phyloP scores from a whole-genome alignment of 2,888 invertebrate species.

The Caenorhabditis sp. region DNA sequence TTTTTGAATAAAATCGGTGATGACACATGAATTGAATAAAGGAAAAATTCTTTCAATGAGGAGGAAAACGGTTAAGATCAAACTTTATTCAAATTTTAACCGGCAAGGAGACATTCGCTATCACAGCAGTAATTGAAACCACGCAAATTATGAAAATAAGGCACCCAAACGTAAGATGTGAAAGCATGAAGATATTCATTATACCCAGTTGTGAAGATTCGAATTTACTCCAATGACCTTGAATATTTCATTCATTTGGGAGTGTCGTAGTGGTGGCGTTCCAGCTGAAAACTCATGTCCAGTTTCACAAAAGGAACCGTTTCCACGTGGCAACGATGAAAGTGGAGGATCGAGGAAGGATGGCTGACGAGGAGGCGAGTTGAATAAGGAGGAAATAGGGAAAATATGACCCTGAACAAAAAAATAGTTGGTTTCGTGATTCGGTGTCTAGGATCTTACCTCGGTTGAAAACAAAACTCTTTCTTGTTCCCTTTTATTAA shows the following conservation, averaged over 20 bases:
- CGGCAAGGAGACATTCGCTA: conserved; percentile 2
- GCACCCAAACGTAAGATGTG: conserved; percentile 14
- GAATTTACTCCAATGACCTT: conserved; percentile 53
- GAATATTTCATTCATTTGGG: conserved; percentile 54
- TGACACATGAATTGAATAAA: not conserved
- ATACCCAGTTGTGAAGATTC: conserved; percentile 54
- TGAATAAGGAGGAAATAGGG: conserved; percentile 35
- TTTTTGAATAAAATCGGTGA: not conserved
- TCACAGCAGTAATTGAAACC: conserved; percentile 13
- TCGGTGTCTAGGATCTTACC: conserved; percentile 84
- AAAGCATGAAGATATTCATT: conserved; percentile 19
- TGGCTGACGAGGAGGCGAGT: conserved; percentile 3
- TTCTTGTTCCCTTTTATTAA: conserved; percentile 85
- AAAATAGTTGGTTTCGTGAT: conserved; percentile 84
- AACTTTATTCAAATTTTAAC: not conserved
- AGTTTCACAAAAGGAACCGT: conserved; percentile 50
- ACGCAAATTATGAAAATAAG: conserved; percentile 7
- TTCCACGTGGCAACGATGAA: conserved; percentile 14
- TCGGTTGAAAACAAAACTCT: conserved; percentile 87
- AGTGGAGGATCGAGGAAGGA: conserved; percentile 26
- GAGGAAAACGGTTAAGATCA: too few species aligned
- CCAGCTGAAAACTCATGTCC: conserved; percentile 40
- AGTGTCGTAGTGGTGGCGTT: conserved; percentile 48
- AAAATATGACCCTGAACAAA: conserved; percentile 52
- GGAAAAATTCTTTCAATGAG: too few species aligned